phyloP scores from a whole-genome alignment of 2,797 vertebrate genomes.

The Rhinophrynus dorsalis region DNA sequence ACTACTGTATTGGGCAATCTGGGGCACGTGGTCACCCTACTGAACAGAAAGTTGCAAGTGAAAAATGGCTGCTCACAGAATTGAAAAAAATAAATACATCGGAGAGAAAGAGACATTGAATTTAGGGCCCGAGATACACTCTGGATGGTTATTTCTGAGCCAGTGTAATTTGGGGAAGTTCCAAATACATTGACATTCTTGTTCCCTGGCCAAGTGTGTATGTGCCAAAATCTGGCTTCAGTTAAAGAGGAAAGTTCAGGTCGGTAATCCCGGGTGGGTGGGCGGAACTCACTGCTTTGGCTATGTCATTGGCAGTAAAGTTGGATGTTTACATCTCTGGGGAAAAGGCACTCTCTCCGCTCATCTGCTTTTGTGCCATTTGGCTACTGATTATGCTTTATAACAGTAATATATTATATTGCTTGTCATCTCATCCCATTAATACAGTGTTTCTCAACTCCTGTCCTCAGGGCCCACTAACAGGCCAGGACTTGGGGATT shows the following conservation, averaged over 20 bases:
- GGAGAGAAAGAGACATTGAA: too few relatives aligned
- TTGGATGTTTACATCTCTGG: neutral
- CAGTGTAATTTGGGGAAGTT: constrained; percentile 4
- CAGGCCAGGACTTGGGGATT: too few relatives aligned
- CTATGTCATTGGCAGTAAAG: neutral
- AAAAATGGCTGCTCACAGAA: too few relatives aligned
- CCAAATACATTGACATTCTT: constrained; percentile 1
- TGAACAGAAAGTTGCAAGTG: too few relatives aligned
- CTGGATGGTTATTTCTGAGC: neutral
- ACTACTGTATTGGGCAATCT: too few relatives aligned
- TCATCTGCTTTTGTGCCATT: constrained; percentile 9
- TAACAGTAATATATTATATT: too few relatives aligned
- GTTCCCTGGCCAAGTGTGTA: neutral
- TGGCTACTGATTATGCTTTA: neutral
- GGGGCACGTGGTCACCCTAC: too few relatives aligned
- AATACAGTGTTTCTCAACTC: too few relatives aligned
- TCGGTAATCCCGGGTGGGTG: neutral
- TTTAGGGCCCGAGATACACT: neutral
- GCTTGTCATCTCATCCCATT: too few relatives aligned
- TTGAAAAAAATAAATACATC: too few relatives aligned
- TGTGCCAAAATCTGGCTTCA: constrained; percentile 1
- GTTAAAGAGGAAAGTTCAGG: neutral
- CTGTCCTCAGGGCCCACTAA: too few relatives aligned
- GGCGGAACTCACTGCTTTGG: neutral
- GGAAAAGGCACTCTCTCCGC: neutral